phyloP scores from a whole-genome alignment of 2,797 vertebrate genomes.

The Crax fasciolata region DNA sequence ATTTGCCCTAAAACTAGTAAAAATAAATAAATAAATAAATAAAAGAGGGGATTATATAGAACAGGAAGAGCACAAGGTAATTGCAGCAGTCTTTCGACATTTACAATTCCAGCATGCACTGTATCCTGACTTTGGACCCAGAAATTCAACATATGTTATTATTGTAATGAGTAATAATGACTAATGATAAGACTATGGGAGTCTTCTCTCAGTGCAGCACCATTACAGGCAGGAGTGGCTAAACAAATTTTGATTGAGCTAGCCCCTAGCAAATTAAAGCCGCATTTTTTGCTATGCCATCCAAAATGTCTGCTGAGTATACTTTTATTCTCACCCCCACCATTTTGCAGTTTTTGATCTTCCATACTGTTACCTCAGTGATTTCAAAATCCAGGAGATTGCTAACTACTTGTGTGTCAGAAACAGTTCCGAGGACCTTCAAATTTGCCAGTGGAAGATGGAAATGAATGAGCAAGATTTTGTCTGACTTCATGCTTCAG shows the following conservation, averaged over 20 bases:
- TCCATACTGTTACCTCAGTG: not conserved
- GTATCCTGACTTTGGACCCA: not conserved
- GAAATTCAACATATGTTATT: not conserved
- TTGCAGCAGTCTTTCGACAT: not conserved
- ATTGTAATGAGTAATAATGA: conserved; percentile 21
- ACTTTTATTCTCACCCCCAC: not conserved
- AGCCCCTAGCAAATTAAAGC: conserved; percentile 29
- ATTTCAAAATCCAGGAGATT: not conserved
- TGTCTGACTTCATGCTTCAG: not conserved
- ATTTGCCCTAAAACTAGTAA: not conserved
- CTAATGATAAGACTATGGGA: conserved; percentile 12
- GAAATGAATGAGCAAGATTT: not conserved
- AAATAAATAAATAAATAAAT: not conserved
- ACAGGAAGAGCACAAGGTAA: not conserved
- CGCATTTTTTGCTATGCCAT: not conserved
- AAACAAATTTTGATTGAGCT: conserved; percentile 48
- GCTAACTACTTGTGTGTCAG: not conserved
- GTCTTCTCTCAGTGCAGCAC: not conserved
- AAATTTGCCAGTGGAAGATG: not conserved
- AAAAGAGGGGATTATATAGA: rapidly evolving
- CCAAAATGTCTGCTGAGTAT: not conserved
- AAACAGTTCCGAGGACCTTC: conserved; percentile 13
- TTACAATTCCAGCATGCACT: not conserved
- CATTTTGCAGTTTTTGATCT: not conserved
- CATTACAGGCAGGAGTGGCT: conserved; percentile 44